Conservation (phyloP, 1,140 invertebrate species). For the Antheraea mylitta region DNA sequence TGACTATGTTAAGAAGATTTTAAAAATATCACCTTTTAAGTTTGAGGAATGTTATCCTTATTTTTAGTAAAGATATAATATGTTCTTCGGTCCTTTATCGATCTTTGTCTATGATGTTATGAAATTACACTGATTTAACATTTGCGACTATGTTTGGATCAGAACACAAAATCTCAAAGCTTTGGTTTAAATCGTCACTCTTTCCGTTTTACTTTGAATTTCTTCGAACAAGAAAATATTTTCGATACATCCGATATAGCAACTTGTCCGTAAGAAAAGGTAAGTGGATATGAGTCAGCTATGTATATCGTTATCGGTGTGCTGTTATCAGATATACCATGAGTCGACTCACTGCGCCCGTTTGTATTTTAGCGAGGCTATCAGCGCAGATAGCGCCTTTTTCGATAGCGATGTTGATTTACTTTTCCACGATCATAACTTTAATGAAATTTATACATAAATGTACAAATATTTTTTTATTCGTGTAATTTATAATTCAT, state of each 20-base stretch:
- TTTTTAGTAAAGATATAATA: too few relatives aligned
- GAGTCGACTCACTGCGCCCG: slow-evolving; percentile 24
- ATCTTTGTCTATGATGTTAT: too few relatives aligned
- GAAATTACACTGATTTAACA: too few relatives aligned
- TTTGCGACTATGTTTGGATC: too few relatives aligned
- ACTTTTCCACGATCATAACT: not conserved
- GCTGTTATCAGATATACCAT: slow-evolving; percentile 59
- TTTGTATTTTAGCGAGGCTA: slow-evolving; percentile 53
- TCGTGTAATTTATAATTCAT: too few relatives aligned
- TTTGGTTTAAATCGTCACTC: not conserved
- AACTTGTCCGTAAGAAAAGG: slow-evolving; percentile 18
- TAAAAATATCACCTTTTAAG: too few relatives aligned
- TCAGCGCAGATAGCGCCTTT: slow-evolving; percentile 26
- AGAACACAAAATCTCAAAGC: not conserved
- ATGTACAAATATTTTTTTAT: too few relatives aligned
- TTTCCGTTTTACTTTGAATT: not conserved
- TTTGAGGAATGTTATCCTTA: too few relatives aligned
- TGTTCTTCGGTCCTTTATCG: too few relatives aligned
- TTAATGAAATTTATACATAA: not conserved
- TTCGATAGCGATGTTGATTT: not conserved
- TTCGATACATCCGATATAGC: not conserved
- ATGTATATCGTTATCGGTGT: slow-evolving; percentile 51
- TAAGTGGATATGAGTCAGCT: slow-evolving; percentile 51
- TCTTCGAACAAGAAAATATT: not conserved
- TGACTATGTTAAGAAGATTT: too few relatives aligned